Evolutionary conservation across 2,888 invertebrate genomes (phyloP).

Genomic region (Apotomis turbidana): DNA sequence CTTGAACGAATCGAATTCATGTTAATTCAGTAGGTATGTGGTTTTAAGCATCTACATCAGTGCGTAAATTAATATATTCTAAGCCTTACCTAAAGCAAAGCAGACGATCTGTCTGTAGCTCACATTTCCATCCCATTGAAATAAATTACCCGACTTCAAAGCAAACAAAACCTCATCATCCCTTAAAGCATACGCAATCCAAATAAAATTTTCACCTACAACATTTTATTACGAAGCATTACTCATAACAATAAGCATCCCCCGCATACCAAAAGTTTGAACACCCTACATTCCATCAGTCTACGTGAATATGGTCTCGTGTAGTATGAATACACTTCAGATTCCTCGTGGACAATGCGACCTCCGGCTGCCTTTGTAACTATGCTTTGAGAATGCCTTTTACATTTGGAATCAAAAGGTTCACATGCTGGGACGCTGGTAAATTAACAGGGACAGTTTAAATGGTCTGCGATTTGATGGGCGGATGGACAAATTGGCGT

Average conservation of each 20-base stretch:
- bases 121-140: neutral
- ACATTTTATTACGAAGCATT: conserved; percentile 27
- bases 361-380: conserved; percentile 38
- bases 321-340: conserved; percentile 40
- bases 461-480: neutral
- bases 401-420: conserved; percentile 37
- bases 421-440: conserved; percentile 23
- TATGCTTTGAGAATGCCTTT: conserved; percentile 40
- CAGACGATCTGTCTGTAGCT: neutral
- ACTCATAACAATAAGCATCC: conserved; percentile 39
- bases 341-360: conserved; percentile 33
- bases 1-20: too few relatives aligned
- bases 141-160: neutral
- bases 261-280: conserved; percentile 40
- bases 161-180: neutral
- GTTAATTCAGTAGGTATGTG: too few relatives aligned
- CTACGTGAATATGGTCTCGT: conserved; percentile 34
- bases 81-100: neutral
- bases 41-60: neutral
- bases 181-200: conserved; percentile 6
- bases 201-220: conserved; percentile 9
- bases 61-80: neutral
- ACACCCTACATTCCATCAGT: conserved; percentile 41
- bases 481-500: neutral
- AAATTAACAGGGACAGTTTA: conserved; percentile 21